Conservation (phyloP, 2,797 vertebrate genomes). For the Cercopithecus mitis region DNA sequence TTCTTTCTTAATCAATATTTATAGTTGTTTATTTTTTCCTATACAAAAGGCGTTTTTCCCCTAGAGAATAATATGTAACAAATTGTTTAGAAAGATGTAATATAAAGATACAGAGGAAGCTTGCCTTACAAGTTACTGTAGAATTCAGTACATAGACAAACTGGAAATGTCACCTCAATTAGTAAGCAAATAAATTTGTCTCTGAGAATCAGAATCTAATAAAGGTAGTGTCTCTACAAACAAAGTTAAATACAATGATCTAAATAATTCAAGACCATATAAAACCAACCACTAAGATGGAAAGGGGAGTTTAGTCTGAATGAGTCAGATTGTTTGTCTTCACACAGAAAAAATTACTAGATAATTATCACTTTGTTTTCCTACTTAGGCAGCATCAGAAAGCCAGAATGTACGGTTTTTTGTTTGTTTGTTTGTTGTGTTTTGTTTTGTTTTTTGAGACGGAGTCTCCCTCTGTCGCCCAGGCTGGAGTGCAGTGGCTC, state of each 20-base stretch:
- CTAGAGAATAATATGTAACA: neutral
- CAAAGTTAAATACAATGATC: neutral
- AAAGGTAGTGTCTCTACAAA: slow-evolving; percentile 14
- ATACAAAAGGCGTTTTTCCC: neutral
- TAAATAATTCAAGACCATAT: neutral
- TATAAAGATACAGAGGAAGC: neutral
- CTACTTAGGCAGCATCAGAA: neutral
- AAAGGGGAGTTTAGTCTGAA: neutral
- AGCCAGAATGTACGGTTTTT: neutral
- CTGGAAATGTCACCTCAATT: neutral
- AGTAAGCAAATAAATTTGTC: slow-evolving; percentile 14
- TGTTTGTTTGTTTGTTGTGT: too few relatives aligned
- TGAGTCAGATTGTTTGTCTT: slow-evolving; percentile 37
- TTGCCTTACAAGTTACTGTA: neutral
- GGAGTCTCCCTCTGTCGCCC: too few relatives aligned
- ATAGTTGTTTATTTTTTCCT: neutral
- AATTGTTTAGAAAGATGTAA: slow-evolving; percentile 4
- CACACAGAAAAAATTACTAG: slow-evolving; percentile 39
- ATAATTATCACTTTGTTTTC: slow-evolving; percentile 27
- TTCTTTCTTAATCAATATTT: neutral
- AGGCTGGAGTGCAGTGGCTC: too few relatives aligned
- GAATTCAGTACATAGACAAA: neutral
- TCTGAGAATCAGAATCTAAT: neutral
- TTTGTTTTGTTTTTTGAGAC: too few relatives aligned
- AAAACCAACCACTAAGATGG: neutral